Evolutionary conservation across 2,888 invertebrate genomes (phyloP), one percentile per base, ranked within the genome.

Genomic region (Microplitis deprimator): DNA sequence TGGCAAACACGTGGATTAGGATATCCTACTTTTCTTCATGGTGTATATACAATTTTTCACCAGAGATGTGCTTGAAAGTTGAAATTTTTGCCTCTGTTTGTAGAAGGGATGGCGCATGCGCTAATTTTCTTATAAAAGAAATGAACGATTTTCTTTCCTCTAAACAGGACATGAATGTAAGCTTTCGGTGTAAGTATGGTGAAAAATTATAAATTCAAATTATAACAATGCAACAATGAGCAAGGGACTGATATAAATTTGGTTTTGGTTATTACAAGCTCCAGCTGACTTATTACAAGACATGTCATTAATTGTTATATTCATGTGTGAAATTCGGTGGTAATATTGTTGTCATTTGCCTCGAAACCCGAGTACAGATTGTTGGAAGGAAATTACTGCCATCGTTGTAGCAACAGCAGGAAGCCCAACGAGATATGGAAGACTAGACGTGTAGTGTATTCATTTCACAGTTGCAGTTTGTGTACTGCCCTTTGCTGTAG

Each of bases 351-450:
- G 70, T 70, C 59, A 59, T 70, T 50, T 39, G 40, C 62, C 38
- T 39, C 39, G 6, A 65, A 39, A 59, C 41, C 39, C 13, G 13
- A 50, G 1, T 50, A 50, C 50, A 50, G 8, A 13, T 50, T 16
- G 65, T 77, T 65, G 38, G 69, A 61, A 61, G 73, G 77, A 77
- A 68, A 77, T 77, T 72, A 68, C 29, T 3, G 29, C 29, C 29
- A 29, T 4, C 68, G 68, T 41, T 39, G 73, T 68, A 29, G 68
- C 40, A 62, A 68, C 76, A 68, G 68, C 69, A 77, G 77, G 73
- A 70, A 79, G 81, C 78, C 78, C 77, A n/a, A 60, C 70, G 67
- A 73, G 79, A 76, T 68, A 76, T 79, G 80, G 71, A 75, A 81
- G 79, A 74, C 79, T 76, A 72, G 69, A 16, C 68, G 73, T 71